Evolutionary conservation across 2,888 invertebrate genomes (phyloP), one percentile per base, ranked within the genome.

Genomic region (Chaetogeoica ovagalla): DNA sequence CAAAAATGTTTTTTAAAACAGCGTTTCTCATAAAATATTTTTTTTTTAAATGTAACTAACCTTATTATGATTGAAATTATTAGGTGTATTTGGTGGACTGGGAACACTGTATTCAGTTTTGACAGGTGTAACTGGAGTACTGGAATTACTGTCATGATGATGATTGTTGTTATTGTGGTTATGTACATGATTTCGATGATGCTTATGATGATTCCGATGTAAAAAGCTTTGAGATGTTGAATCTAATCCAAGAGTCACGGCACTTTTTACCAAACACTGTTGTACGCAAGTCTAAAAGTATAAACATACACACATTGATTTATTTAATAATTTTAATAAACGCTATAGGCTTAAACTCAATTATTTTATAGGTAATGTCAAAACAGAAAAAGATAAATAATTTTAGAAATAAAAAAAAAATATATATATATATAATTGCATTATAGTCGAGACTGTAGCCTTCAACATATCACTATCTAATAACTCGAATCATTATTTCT

Each of bases 111-210:
- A 79, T 9, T 79, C 79, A 17, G 79, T 65, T 65, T 79, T 79
- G 7, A 79, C 79, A 9, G 79, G 79, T n/a, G 79, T 79, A 5
- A 79, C 79, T 30, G 79, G 79, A 55, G 79, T 79, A 63, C 79
- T 79, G 39, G 79, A 79, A 71, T 79, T 79, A 70, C 79, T 79
- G 39, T 79, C 79, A 43, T 79, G 79, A n/a, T 79, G 79, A 63
- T 79, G 70, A 71, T 79, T 79, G 43, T 79, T 79, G 57, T 79
- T 79, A 52, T 79, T 77, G 62, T 77, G 77, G 30, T 77, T 79
- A 55, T 77, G 77, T 69, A 62, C 69, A 52, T 79, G 79, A 71
- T 63, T 79, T 60, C 79, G 70, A n/a, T 79, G 79, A 63, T 79
- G 79, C 15, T 79, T 70, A 55, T 71, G 79, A 23, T 79, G 70